Conservation (phyloP, 2,113 vertebrate species). For the Columba janthina region DNA sequence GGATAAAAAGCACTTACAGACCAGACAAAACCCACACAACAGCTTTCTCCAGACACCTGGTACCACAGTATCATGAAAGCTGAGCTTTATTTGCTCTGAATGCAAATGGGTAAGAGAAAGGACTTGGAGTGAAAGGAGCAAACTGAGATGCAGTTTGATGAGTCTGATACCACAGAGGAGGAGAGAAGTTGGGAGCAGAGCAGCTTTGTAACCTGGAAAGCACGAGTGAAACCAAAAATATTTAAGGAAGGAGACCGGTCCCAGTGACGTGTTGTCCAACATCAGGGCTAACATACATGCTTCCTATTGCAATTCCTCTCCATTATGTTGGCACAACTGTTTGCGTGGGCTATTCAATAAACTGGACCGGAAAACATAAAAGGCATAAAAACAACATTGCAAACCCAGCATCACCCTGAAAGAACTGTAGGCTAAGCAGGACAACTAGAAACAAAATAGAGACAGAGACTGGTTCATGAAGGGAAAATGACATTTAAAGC, state of each 20-base stretch:
- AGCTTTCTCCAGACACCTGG: neutral
- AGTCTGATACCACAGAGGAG: neutral
- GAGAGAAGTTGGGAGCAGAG: neutral
- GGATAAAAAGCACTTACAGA: neutral
- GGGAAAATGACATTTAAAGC: neutral
- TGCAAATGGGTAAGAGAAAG: neutral
- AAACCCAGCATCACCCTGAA: neutral
- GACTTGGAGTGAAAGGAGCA: neutral
- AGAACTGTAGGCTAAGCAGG: neutral
- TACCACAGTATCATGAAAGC: neutral
- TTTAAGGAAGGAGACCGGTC: neutral
- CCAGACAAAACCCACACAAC: neutral
- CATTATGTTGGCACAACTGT: accelerated
- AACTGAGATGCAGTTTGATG: neutral
- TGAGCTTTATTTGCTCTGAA: neutral
- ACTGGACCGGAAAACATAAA: neutral
- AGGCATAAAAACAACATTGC: neutral
- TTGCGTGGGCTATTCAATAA: neutral
- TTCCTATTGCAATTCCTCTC: neutral
- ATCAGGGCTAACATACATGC: neutral
- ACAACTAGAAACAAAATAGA: neutral
- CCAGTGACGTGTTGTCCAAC: neutral
- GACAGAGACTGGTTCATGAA: neutral
- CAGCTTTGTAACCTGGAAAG: neutral
- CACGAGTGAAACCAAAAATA: neutral